phyloP scores from a whole-genome alignment of 2,888 invertebrate species.

The Ornithoptera priamus region DNA sequence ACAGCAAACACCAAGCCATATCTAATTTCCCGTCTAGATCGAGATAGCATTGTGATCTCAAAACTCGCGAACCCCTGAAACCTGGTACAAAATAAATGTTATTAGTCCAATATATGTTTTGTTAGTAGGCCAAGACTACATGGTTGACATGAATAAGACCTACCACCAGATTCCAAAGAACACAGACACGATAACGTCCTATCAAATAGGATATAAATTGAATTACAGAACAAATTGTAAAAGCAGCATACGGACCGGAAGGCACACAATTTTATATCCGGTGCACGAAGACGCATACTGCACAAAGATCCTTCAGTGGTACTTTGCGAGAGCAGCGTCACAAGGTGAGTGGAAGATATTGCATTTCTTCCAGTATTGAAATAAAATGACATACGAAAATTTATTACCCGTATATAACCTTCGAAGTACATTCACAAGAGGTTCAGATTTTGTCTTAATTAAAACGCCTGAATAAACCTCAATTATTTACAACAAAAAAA shows the following conservation, averaged over 20 bases:
- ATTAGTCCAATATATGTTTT: too few relatives aligned
- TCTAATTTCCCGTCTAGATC: too few relatives aligned
- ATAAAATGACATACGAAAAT: neutral
- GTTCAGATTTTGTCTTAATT: neutral
- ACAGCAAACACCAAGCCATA: too few relatives aligned
- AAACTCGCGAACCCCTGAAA: too few relatives aligned
- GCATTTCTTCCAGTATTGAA: neutral
- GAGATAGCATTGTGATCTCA: too few relatives aligned
- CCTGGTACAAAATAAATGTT: too few relatives aligned
- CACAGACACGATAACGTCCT: neutral
- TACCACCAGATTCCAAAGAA: neutral
- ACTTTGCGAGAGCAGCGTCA: neutral
- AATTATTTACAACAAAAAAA: too few relatives aligned
- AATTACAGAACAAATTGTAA: neutral
- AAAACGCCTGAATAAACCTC: neutral
- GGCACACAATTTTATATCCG: neutral
- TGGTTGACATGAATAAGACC: too few relatives aligned
- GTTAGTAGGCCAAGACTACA: too few relatives aligned
- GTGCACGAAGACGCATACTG: neutral
- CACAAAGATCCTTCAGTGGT: neutral
- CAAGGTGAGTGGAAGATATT: slow-evolving; percentile 3
- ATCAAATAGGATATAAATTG: neutral
- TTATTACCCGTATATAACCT: neutral
- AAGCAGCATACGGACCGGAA: neutral
- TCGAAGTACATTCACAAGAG: neutral